Conservation (phyloP, 30 jellyfish, hydroid and myxozoan genomes). For the Pseudorhiza aurosa region DNA sequence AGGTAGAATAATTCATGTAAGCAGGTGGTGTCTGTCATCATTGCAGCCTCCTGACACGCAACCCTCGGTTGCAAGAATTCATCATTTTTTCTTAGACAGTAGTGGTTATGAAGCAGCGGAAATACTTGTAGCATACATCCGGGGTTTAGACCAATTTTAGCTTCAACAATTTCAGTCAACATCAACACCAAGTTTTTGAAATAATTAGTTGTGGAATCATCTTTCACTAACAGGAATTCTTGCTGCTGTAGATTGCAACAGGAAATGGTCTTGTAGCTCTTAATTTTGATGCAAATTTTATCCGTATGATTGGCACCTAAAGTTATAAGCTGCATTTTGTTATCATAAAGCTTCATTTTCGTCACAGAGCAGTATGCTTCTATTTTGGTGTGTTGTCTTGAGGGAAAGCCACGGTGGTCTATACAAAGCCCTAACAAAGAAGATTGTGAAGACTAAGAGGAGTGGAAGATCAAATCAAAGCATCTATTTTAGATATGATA, state of each 20-base stretch:
- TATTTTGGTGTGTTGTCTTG: no score
- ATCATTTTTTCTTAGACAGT: not conserved
- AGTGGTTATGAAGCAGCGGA: not conserved
- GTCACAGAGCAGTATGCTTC: not conserved
- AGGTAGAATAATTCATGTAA: no score
- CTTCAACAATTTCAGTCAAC: not conserved
- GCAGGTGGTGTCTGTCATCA: no score
- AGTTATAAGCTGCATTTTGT: not conserved
- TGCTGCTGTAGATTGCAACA: no score
- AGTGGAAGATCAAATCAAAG: no score
- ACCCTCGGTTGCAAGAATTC: not conserved
- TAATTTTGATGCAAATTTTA: not conserved
- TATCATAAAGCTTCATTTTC: not conserved
- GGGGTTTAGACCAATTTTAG: not conserved
- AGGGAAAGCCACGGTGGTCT: no score
- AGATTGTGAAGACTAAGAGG: no score
- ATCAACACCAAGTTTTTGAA: not conserved
- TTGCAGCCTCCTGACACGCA: no score
- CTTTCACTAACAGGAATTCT: no score
- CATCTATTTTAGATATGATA: no score
- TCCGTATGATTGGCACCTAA: not conserved
- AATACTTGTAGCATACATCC: not conserved
- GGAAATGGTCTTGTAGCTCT: not conserved
- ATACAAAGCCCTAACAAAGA: no score
- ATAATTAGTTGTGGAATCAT: no score